Base-by-base conservation (phyloP, 2,113 vertebrate species). In the Ahaetulla prasina region DNA sequence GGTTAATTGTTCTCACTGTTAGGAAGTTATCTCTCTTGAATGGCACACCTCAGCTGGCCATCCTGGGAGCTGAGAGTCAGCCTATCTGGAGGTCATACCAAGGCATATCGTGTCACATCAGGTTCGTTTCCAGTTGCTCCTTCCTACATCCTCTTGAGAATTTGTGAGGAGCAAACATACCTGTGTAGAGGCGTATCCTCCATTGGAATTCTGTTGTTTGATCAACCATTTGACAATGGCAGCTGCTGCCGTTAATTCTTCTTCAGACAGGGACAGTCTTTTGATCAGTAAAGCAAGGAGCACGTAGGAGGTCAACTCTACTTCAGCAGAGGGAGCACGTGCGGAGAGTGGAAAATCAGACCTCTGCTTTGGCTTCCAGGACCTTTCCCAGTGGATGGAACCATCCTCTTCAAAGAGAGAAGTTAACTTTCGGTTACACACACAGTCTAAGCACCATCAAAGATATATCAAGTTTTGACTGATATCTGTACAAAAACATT, bases 131-230 rank as follows among this genome's bases (percentile, higher is more conserved):
- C 63, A n/a, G 16, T 68, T n/a, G 68, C 47, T 25, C 23, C 18
- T 68, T 35, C n/a, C 20, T 6, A 1, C 53, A 39, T 25, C 52
- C 4, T 35, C 35, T 57, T 39, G 2, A 39, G 9, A 25, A 35
- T 39, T 25, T 57, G 53, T 14, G 2, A 45, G 68, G 57, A 47
- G 93, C 57, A 22, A 2, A 88, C 93, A 95, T 30, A 98, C 98
- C 97, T 98, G 97, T 11, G 98, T 98, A 87, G 97, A 98, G 8
- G 97, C 96, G 95, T 97, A 98, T 43, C 98, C 97, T 0, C 97
- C 97, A 0, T 0, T 96, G n/a, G 97, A 91, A 27, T 98, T 98
- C 96, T 97, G 97, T 89, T 98, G 97, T 1, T 94, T 89, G 1
- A 49, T 92, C 93, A 98, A 85, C 98, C 98, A 98, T 88, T 91